A percentile compares a stretch with the other conserved stretches of the same genome.
Conservation (phyloP, 2,113 vertebrate genomes). For the Anseranas semipalmata region DNA sequence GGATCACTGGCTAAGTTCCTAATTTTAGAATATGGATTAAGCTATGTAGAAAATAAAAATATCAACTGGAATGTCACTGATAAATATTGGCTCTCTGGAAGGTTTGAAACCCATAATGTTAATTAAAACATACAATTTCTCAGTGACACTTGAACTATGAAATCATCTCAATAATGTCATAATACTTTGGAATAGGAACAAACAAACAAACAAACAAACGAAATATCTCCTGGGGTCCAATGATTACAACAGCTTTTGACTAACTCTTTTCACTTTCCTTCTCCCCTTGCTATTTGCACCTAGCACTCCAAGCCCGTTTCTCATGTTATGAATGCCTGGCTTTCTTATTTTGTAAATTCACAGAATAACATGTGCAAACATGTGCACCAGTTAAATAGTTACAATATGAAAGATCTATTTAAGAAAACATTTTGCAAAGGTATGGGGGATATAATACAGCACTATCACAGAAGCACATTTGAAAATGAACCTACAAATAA, state of each 20-base stretch:
- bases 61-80: conserved; percentile 54
- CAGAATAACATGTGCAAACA: not conserved
- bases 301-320: not conserved
- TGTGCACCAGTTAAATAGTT: conserved; percentile 10
- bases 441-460: not conserved
- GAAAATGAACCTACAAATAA: not conserved
- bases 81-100: conserved; percentile 69
- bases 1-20: conserved; percentile 28
- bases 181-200: conserved; percentile 65
- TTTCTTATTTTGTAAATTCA: conserved; percentile 20
- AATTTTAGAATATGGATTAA: conserved; percentile 38
- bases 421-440: not conserved
- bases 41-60: conserved; percentile 56
- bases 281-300: conserved; percentile 35
- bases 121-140: conserved; percentile 68
- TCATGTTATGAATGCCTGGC: not conserved
- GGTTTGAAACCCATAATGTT: conserved; percentile 46
- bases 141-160: conserved; percentile 73
- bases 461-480: not conserved
- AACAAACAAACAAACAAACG: conserved; percentile 69
- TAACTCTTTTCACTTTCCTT: conserved; percentile 61
- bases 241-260: conserved; percentile 61
- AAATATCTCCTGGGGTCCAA: conserved; percentile 47
- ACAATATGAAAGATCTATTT: not conserved
- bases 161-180: conserved; percentile 72